Evolutionary conservation across 2,888 invertebrate genomes (phyloP).

Genomic region (Cephus pygmeus): DNA sequence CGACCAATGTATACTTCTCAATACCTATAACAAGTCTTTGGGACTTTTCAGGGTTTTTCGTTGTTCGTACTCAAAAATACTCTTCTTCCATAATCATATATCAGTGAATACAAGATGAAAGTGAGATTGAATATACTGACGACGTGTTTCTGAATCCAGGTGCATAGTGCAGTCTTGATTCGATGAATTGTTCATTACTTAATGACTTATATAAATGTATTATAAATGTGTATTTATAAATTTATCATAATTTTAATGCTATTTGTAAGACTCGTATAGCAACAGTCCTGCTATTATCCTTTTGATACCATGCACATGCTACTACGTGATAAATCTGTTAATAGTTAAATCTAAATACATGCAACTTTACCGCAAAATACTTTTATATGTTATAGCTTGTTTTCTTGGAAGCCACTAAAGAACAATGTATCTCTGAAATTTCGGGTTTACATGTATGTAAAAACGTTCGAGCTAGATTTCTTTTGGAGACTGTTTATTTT

Average conservation of each 20-base stretch:
- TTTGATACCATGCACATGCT: background rate
- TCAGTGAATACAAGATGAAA: background rate
- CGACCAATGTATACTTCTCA: background rate
- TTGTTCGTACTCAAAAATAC: background rate
- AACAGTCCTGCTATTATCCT: background rate
- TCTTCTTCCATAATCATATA: background rate
- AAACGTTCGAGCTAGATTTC: slow-evolving; percentile 37
- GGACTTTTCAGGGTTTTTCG: background rate
- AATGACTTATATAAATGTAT: background rate
- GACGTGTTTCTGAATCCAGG: background rate
- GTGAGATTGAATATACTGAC: background rate
- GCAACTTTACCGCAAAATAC: background rate
- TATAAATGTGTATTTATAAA: background rate
- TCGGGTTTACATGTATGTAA: slow-evolving; percentile 25
- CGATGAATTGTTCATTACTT: background rate
- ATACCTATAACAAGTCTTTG: background rate
- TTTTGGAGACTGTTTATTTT: slow-evolving; percentile 56
- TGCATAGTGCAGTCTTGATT: background rate
- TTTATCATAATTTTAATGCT: background rate
- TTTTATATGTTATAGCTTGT: background rate
- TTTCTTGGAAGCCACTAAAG: background rate
- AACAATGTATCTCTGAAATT: slow-evolving; percentile 1
- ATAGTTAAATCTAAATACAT: background rate
- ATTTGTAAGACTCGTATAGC: background rate
- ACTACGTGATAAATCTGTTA: background rate